These are phyloP conservation scores for Cremastinae sp. DNA, from an alignment of 2,888 invertebrate genomes.

Conservation along the genomic window DNA sequence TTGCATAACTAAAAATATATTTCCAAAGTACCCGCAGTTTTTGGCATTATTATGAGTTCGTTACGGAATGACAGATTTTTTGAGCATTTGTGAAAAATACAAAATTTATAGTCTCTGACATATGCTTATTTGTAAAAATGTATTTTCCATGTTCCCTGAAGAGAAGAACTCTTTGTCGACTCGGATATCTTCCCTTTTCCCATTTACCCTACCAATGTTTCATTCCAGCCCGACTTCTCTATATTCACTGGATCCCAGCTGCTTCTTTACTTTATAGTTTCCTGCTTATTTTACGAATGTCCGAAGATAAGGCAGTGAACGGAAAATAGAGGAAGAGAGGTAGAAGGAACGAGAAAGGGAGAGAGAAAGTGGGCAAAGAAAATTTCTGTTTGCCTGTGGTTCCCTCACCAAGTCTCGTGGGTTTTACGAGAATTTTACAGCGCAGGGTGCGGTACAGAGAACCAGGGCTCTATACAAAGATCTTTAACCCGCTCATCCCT, in stretches of 20 bases:
- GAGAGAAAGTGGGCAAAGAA: conserved; percentile 2
- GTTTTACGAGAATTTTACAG: conserved; percentile 57
- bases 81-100: too few relatives aligned
- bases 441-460: conserved; percentile 11
- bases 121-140: too few relatives aligned
- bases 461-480: too few relatives aligned
- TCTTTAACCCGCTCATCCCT: too few relatives aligned
- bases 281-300: conserved; percentile 51
- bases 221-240: conserved; percentile 25
- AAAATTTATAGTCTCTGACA: too few relatives aligned
- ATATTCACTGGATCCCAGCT: conserved; percentile 50
- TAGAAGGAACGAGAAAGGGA: not conserved
- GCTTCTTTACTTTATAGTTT: conserved; percentile 52
- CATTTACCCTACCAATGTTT: not conserved
- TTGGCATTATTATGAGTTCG: too few relatives aligned
- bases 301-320: not conserved
- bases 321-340: not conserved
- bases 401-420: conserved; percentile 19
- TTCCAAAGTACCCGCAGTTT: too few relatives aligned
- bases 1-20: too few relatives aligned
- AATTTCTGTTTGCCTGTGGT: conserved; percentile 29
- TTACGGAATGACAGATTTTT: too few relatives aligned
- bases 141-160: too few relatives aligned
- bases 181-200: conserved; percentile 2
- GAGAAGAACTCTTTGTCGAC: not conserved